Percentiles rank a stretch among this genome's conserved stretches.
Evolutionary conservation across 1,140 invertebrate species (phyloP).

Genomic region (Cydia pomonella): DNA sequence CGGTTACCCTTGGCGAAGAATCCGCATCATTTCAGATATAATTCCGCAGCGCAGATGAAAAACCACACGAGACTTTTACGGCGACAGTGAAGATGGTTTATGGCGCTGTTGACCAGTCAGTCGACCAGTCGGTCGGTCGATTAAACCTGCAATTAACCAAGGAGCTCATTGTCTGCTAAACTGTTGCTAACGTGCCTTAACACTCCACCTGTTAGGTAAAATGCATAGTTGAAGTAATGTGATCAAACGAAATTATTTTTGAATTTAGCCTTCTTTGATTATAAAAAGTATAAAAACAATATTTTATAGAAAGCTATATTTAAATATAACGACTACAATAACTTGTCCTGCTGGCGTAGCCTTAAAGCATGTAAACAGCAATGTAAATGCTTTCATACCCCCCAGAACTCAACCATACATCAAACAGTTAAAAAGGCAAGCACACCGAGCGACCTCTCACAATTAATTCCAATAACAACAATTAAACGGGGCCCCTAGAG

Average conservation of each 20-base stretch:
- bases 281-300: too few species aligned
- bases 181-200: neutral
- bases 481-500: conserved; percentile 51
- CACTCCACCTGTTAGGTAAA: neutral
- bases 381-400: conserved; percentile 37
- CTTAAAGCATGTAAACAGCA: neutral
- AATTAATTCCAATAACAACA: conserved; percentile 54
- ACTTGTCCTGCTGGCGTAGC: neutral
- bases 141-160: conserved; percentile 63
- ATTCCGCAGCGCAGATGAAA: conserved; percentile 67
- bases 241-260: too few species aligned
- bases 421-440: conserved; percentile 33
- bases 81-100: conserved; percentile 65
- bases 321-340: neutral
- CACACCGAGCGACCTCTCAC: conserved; percentile 44
- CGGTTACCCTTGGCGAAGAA: conserved; percentile 41
- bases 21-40: conserved; percentile 67
- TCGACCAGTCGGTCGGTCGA: conserved; percentile 54
- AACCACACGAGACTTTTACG: conserved; percentile 74
- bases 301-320: too few species aligned
- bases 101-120: conserved; percentile 47
- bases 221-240: too few species aligned
- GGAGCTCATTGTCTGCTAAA: conserved; percentile 40
- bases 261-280: too few species aligned
- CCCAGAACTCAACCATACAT: conserved; percentile 39